Percentiles rank a stretch among this genome's conserved stretches.
Conservation (phyloP, 2,797 vertebrate genomes). For the Pelobates cultripes region DNA sequence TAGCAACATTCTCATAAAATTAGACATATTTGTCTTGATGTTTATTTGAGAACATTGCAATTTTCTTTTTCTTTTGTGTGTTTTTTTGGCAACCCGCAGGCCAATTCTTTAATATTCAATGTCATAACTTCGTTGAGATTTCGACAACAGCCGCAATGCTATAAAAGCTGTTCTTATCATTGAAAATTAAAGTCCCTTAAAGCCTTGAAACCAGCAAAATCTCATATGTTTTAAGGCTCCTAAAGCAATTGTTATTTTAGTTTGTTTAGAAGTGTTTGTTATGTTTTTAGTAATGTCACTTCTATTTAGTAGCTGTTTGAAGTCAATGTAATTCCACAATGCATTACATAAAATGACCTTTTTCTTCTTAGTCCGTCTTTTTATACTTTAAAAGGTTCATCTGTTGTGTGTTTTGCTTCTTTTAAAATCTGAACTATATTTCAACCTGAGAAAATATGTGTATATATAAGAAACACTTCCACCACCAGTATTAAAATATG, state of each 20-base stretch:
- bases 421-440: too few relatives aligned
- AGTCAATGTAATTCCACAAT: constrained; percentile 68
- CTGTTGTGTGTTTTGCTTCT: not conserved
- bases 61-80: constrained; percentile 65
- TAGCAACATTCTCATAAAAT: constrained; percentile 76
- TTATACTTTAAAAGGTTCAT: not conserved
- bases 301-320: constrained; percentile 76
- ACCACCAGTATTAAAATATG: too few relatives aligned
- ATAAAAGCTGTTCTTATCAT: constrained; percentile 78
- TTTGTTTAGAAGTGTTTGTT: constrained; percentile 81
- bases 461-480: too few relatives aligned
- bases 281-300: constrained; percentile 80
- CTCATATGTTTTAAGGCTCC: constrained; percentile 73
- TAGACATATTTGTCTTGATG: constrained; percentile 81
- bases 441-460: too few relatives aligned
- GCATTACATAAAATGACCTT: constrained; percentile 63
- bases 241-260: constrained; percentile 78
- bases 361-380: not conserved
- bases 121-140: constrained; percentile 80
- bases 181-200: constrained; percentile 80
- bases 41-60: constrained; percentile 78
- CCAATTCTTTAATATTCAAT: constrained; percentile 79
- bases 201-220: constrained; percentile 81
- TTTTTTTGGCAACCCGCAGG: constrained; percentile 71
- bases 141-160: constrained; percentile 72